phyloP scores from a whole-genome alignment of 2,888 invertebrate genomes.

The Didymodactylos carnosus region DNA sequence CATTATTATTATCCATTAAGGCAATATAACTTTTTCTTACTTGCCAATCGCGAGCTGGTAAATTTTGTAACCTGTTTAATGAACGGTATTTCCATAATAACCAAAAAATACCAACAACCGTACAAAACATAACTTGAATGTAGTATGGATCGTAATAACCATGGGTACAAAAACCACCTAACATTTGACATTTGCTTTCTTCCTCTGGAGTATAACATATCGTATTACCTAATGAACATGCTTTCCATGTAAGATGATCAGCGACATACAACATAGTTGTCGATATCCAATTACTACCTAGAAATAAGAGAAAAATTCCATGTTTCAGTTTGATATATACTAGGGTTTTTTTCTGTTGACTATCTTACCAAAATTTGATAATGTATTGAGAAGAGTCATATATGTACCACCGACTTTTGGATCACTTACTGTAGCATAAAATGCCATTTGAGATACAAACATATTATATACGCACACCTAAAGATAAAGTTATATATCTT shows the following conservation, averaged over 20 bases:
- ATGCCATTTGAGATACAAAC: conserved; percentile 93
- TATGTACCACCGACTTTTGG: conserved; percentile 91
- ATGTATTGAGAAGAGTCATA: conserved; percentile 90
- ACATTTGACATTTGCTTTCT: background rate
- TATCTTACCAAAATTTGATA: conserved; percentile 60
- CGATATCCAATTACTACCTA: background rate
- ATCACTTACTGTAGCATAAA: conserved; percentile 80
- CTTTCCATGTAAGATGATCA: background rate
- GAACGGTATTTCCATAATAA: background rate
- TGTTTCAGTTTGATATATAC: background rate
- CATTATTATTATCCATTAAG: too few species aligned
- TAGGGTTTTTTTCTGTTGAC: too few species aligned
- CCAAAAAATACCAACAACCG: background rate
- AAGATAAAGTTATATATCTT: conserved; percentile 54
- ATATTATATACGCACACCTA: conserved; percentile 77
- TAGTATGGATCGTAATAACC: conserved; percentile 3
- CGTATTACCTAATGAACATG: background rate
- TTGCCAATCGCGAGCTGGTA: conserved; percentile 5
- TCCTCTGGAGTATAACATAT: background rate
- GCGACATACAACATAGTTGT: background rate
- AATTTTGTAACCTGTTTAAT: background rate
- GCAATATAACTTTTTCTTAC: background rate
- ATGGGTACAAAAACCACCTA: background rate
- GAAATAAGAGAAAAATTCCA: background rate
- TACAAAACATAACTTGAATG: background rate